Percentiles rank a stretch among this genome's conserved stretches.
Evolutionary conservation across 2,888 invertebrate genomes (phyloP).

Genomic region (Tiliacea citrago): DNA sequence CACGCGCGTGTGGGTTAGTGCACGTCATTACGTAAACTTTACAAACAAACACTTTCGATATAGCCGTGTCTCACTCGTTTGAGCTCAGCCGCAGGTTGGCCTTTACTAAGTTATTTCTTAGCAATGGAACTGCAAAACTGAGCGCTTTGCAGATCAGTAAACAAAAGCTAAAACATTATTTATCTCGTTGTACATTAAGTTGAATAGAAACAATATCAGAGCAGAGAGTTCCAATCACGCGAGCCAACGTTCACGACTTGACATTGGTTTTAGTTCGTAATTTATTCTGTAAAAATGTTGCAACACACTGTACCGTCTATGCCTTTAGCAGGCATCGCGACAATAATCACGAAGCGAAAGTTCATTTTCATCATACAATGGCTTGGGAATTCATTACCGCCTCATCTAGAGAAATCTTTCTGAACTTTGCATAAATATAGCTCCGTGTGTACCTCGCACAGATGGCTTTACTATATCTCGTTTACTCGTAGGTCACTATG

Average conservation of each 20-base stretch:
- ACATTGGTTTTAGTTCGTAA: conserved; percentile 72
- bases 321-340: conserved; percentile 58
- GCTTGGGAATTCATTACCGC: conserved; percentile 78
- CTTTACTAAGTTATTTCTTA: conserved; percentile 27
- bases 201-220: conserved; percentile 62
- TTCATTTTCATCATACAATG: conserved; percentile 77
- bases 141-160: conserved; percentile 31
- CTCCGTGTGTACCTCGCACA: conserved; percentile 54
- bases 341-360: conserved; percentile 80
- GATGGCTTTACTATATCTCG: conserved; percentile 28
- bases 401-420: conserved; percentile 77
- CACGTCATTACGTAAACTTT: conserved; percentile 45
- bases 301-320: conserved; percentile 62
- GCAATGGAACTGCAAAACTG: conserved; percentile 27
- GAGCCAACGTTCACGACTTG: conserved; percentile 68
- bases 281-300: conserved; percentile 72
- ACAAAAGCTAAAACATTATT: conserved; percentile 47
- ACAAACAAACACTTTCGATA: conserved; percentile 52
- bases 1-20: conserved; percentile 18
- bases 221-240: conserved; percentile 67
- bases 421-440: conserved; percentile 63
- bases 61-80: conserved; percentile 9
- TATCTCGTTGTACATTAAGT: conserved; percentile 34
- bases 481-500: conserved; percentile 37
- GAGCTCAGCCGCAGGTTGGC: conserved; percentile 24